These are phyloP conservation scores for Dione juno DNA, from an alignment of 2,888 invertebrate genomes.

Conservation along the genomic window DNA sequence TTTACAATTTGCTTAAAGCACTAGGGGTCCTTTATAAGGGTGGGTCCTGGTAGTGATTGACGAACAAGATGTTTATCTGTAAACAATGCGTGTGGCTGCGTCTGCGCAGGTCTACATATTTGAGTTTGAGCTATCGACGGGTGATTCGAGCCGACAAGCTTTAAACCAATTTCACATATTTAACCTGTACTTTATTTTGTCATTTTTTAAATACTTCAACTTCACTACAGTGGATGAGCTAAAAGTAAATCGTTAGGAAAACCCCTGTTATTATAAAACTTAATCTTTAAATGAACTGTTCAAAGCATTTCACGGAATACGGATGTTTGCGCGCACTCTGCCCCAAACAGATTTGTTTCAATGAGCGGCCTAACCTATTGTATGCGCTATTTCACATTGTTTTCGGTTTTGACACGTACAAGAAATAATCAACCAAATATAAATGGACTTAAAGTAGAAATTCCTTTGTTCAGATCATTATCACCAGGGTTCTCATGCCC, in stretches of 20 bases:
- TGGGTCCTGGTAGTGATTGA: constrained; percentile 62
- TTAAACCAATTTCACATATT: constrained; percentile 24
- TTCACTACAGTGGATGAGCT: background rate
- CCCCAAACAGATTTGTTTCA: constrained; percentile 71
- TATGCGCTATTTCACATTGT: constrained; percentile 70
- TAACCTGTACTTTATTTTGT: background rate
- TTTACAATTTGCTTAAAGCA: constrained; percentile 34
- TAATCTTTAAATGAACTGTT: constrained; percentile 34
- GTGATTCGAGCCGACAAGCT: constrained; percentile 55
- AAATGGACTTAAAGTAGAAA: constrained; percentile 42
- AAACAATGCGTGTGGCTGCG: constrained; percentile 76
- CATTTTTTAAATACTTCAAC: background rate
- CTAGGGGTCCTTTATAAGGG: constrained; percentile 38
- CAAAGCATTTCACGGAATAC: constrained; percentile 35
- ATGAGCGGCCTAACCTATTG: constrained; percentile 62
- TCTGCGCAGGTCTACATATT: constrained; percentile 52
- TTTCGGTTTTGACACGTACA: constrained; percentile 48
- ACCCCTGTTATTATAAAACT: background rate
- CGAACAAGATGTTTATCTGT: constrained; percentile 73
- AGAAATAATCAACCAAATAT: constrained; percentile 44
- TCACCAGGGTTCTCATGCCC: constrained; percentile 59
- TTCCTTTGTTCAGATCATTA: constrained; percentile 58
- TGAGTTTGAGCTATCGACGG: constrained; percentile 61
- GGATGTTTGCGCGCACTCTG: constrained; percentile 57
- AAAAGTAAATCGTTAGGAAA: background rate